Evolutionary conservation across 2,888 invertebrate genomes (phyloP).

Genomic region (Drosophila subquinaria): DNA sequence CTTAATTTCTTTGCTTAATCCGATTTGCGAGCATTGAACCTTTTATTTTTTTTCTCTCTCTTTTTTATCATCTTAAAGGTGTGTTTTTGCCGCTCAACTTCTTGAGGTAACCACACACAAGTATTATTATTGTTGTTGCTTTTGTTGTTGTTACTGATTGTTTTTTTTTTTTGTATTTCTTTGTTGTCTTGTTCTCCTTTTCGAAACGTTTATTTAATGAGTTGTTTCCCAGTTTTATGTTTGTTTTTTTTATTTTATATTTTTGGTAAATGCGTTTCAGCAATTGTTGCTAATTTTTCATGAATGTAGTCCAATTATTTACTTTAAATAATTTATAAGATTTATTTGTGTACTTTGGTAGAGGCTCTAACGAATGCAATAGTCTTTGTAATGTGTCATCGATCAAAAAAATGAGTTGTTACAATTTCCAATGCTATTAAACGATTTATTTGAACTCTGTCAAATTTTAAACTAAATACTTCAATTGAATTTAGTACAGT

Average conservation of each 20-base stretch:
- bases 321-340: background rate
- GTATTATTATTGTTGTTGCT: slow-evolving; percentile 36
- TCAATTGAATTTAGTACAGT: background rate
- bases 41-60: slow-evolving; percentile 15
- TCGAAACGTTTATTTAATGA: slow-evolving; percentile 58
- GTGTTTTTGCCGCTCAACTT: slow-evolving; percentile 50
- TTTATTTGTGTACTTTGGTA: background rate
- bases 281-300: slow-evolving; percentile 19
- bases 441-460: background rate
- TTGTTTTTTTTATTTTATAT: slow-evolving; percentile 15
- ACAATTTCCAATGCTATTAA: background rate
- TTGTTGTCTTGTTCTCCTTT: slow-evolving; percentile 61
- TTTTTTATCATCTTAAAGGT: slow-evolving; percentile 40
- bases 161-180: slow-evolving; percentile 42
- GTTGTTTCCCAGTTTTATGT: slow-evolving; percentile 39
- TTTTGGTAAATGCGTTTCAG: slow-evolving; percentile 27
- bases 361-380: background rate
- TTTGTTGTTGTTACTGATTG: slow-evolving; percentile 55
- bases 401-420: background rate
- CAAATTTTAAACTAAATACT: background rate
- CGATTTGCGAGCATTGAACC: slow-evolving; percentile 84
- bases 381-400: background rate
- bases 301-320: slow-evolving; percentile 26
- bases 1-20: slow-evolving; percentile 80
- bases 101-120: slow-evolving; percentile 29